A percentile compares a stretch with the other conserved stretches of the same genome.
Evolutionary conservation across 2,888 invertebrate genomes (phyloP).

Genomic region (Alviniconcha strummeri): DNA sequence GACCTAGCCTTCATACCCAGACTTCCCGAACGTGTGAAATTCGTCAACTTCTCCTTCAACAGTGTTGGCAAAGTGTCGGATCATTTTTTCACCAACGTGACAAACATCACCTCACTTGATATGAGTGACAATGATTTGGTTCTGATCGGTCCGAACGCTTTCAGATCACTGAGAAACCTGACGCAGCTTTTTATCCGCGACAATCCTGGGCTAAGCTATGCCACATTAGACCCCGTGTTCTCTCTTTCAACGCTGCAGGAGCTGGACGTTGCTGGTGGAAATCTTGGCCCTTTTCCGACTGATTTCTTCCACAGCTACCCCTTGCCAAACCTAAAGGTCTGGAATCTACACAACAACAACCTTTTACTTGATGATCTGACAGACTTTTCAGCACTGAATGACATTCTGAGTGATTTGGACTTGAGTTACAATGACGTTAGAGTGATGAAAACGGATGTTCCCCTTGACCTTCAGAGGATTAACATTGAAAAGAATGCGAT

Average conservation of each 20-base stretch:
- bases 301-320: constrained; percentile 8
- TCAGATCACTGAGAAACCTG: constrained; percentile 23
- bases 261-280: constrained; percentile 24
- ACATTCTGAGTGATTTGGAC: constrained; percentile 26
- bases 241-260: constrained; percentile 3
- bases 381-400: constrained; percentile 19
- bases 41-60: too few relatives aligned
- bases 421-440: constrained; percentile 14
- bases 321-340: not conserved
- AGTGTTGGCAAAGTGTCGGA: constrained; percentile 3
- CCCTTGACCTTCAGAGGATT: constrained; percentile 2
- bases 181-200: constrained; percentile 20
- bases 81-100: constrained; percentile 34
- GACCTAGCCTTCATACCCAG: too few relatives aligned
- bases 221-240: not conserved
- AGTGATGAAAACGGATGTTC: not conserved
- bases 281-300: not conserved
- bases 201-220: not conserved
- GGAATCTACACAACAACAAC: constrained; percentile 26
- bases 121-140: constrained; percentile 26
- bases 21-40: too few relatives aligned
- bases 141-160: constrained; percentile 14
- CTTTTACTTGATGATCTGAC: constrained; percentile 7
- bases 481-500: constrained; percentile 30
- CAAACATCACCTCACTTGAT: constrained; percentile 23